Evolutionary conservation across 2,113 vertebrate genomes (phyloP).

Genomic region (human (Homo sapiens)): GRCh38 chr11:102761501-102762000

Average conservation of each 20-base stretch:
- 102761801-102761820: background rate
- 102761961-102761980: background rate
- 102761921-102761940: background rate
- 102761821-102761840: background rate
- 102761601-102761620: background rate
- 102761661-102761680: background rate
- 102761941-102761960: background rate
- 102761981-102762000: background rate
- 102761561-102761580: background rate
- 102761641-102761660: background rate
- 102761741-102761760: background rate
- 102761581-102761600: background rate
- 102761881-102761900: background rate
- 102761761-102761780: background rate
- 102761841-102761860: background rate
- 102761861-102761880: background rate
- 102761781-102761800: background rate
- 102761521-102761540: background rate
- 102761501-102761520: background rate
- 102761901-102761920: background rate
- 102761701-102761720: background rate
- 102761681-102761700: background rate
- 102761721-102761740: background rate
- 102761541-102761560: background rate
- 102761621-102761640: background rate